Percentiles rank a stretch among this genome's conserved stretches.
These are phyloP conservation scores for Felis chaus DNA, from an alignment of 2,113 vertebrate genomes.

Conservation along the genomic window DNA sequence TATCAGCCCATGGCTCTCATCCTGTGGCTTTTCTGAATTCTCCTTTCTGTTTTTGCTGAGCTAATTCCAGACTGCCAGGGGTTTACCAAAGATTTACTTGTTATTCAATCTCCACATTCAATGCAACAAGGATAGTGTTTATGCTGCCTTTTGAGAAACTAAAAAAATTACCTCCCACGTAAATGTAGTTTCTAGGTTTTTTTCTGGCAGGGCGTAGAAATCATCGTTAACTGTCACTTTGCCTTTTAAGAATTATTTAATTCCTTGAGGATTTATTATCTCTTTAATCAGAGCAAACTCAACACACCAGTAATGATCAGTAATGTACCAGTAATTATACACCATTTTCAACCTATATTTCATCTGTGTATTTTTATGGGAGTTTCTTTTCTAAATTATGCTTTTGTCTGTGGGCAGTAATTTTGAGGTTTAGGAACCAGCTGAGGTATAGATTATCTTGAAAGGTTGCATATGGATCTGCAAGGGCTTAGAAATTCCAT, in stretches of 20 bases:
- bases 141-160: slow-evolving; percentile 54
- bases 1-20: not conserved
- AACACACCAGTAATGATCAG: not conserved
- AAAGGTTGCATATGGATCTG: not conserved
- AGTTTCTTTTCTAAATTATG: slow-evolving; percentile 45
- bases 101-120: slow-evolving; percentile 50
- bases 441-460: not conserved
- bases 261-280: slow-evolving; percentile 32
- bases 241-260: slow-evolving; percentile 54
- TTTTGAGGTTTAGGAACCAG: slow-evolving; percentile 14
- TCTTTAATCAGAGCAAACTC: slow-evolving; percentile 58
- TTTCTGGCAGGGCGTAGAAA: not conserved
- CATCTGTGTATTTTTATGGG: slow-evolving; percentile 16
- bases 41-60: slow-evolving; percentile 58
- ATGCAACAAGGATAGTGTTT: slow-evolving; percentile 49
- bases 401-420: slow-evolving; percentile 7
- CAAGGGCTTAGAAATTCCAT: not conserved
- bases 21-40: slow-evolving; percentile 57
- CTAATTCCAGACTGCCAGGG: slow-evolving; percentile 34
- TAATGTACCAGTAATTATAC: not conserved
- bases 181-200: slow-evolving; percentile 49
- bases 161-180: not conserved
- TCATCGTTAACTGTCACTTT: slow-evolving; percentile 11
- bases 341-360: slow-evolving; percentile 27
- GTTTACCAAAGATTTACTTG: slow-evolving; percentile 60